These are phyloP conservation scores for Melipona quadrifasciata DNA, from an alignment of 1,140 invertebrate species.

Conservation along the genomic window DNA sequence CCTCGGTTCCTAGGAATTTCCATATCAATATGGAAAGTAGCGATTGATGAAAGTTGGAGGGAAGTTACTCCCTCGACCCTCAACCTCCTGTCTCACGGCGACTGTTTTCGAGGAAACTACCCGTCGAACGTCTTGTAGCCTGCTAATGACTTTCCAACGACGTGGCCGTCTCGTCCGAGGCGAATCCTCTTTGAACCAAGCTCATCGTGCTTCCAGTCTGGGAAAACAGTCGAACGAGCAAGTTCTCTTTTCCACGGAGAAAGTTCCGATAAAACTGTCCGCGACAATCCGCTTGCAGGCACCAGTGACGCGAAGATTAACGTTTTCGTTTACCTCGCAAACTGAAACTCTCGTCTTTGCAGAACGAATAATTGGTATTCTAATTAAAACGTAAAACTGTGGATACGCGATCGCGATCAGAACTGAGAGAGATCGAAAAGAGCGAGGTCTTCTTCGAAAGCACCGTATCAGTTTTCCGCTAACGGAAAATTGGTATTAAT, in stretches of 20 bases:
- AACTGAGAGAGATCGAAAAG: no score
- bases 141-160: slow-evolving; percentile 57
- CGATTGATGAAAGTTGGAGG: slow-evolving; percentile 14
- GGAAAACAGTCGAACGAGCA: slow-evolving; percentile 17
- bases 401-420: neutral
- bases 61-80: slow-evolving; percentile 19
- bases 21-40: slow-evolving; percentile 30
- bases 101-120: slow-evolving; percentile 38
- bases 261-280: slow-evolving; percentile 50
- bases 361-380: neutral
- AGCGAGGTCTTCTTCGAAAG: no score
- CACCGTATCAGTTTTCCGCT: no score
- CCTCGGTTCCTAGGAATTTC: slow-evolving; percentile 6
- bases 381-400: no score
- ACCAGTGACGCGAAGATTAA: neutral
- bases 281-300: neutral
- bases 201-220: neutral
- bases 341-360: neutral
- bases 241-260: slow-evolving; percentile 9
- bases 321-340: neutral
- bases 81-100: neutral
- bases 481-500: neutral
- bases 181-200: slow-evolving; percentile 20
- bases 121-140: slow-evolving; percentile 37
- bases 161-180: neutral